Conservation (phyloP, 2,888 invertebrate genomes). For the Chironomus tentans region DNA sequence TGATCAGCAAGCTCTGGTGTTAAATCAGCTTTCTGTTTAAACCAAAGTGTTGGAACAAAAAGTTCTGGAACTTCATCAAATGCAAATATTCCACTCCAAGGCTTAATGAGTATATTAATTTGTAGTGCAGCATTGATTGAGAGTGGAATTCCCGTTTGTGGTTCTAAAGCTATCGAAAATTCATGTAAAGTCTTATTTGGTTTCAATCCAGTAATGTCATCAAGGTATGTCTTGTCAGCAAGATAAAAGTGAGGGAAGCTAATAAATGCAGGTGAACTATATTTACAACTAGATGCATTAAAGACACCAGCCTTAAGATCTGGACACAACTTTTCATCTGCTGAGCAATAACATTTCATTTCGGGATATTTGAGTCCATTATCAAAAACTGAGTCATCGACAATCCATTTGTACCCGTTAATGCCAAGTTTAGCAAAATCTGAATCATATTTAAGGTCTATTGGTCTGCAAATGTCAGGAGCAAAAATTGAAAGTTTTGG, state of each 20-base stretch:
- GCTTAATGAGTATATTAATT: slow-evolving; percentile 57
- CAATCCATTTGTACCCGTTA: slow-evolving; percentile 41
- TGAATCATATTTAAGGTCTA: slow-evolving; percentile 30
- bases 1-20: slow-evolving; percentile 48
- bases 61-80: slow-evolving; percentile 46
- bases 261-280: slow-evolving; percentile 72
- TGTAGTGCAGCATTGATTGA: slow-evolving; percentile 64
- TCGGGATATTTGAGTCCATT: slow-evolving; percentile 53
- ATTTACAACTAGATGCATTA: slow-evolving; percentile 64
- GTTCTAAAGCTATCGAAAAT: slow-evolving; percentile 60
- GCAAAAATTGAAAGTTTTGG: slow-evolving; percentile 57
- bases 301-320: slow-evolving; percentile 51
- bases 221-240: slow-evolving; percentile 56
- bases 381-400: slow-evolving; percentile 58
- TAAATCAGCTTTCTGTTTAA: slow-evolving; percentile 55
- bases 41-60: slow-evolving; percentile 68
- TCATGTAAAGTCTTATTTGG: slow-evolving; percentile 56
- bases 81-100: slow-evolving; percentile 48
- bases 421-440: slow-evolving; percentile 32
- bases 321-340: slow-evolving; percentile 42
- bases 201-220: slow-evolving; percentile 55
- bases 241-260: slow-evolving; percentile 75
- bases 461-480: slow-evolving; percentile 67
- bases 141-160: slow-evolving; percentile 69
- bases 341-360: slow-evolving; percentile 28